Conservation (phyloP, 2,113 vertebrate species). For the Aptenodytes forsteri region DNA sequence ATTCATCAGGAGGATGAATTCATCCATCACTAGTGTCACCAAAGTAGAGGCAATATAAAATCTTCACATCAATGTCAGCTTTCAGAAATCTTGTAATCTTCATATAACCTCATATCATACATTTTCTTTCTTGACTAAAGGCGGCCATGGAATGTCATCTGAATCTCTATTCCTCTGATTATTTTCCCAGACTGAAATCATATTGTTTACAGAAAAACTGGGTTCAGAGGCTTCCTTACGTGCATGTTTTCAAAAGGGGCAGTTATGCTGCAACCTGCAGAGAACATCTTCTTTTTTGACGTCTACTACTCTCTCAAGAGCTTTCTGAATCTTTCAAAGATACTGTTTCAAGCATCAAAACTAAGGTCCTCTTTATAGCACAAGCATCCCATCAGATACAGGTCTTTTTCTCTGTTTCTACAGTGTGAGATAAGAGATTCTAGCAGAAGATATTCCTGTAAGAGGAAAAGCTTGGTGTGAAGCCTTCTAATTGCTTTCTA, state of each 20-base stretch:
- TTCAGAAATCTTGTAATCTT: background rate
- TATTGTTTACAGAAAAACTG: background rate
- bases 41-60: background rate
- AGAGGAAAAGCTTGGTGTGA: background rate
- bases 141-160: background rate
- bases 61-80: background rate
- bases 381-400: background rate
- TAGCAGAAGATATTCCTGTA: background rate
- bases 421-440: background rate
- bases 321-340: background rate
- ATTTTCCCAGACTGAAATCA: background rate
- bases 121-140: background rate
- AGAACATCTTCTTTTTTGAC: background rate
- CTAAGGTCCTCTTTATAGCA: background rate
- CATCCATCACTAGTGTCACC: background rate
- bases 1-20: background rate
- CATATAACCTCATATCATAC: background rate
- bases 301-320: background rate
- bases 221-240: background rate
- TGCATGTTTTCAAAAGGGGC: background rate
- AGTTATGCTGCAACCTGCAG: background rate
- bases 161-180: background rate
- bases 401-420: background rate
- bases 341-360: background rate
- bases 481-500: background rate